These are phyloP conservation scores for Taenaris catops DNA, from an alignment of 2,888 invertebrate species.

Conservation along the genomic window DNA sequence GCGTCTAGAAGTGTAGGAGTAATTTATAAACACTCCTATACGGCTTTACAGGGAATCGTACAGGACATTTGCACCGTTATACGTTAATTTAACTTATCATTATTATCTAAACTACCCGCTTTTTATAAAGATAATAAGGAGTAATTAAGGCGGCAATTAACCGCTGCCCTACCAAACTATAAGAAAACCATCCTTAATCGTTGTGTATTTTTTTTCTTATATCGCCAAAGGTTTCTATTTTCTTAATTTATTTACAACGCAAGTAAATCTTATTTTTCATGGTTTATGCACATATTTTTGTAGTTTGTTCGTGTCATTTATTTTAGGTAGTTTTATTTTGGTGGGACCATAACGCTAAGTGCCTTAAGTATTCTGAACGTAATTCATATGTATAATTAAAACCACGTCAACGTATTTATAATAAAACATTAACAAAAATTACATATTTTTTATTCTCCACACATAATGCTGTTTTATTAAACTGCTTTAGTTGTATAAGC, in stretches of 20 bases:
- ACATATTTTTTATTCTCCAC: too few species aligned
- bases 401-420: constrained; percentile 45
- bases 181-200: background rate
- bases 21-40: too few species aligned
- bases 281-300: constrained; percentile 23
- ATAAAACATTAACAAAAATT: constrained; percentile 27
- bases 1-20: too few species aligned
- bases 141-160: too few species aligned
- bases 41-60: too few species aligned
- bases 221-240: constrained; percentile 9
- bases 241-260: constrained; percentile 12
- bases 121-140: too few species aligned
- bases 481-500: too few species aligned
- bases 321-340: constrained; percentile 44
- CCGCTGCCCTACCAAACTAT: too few species aligned
- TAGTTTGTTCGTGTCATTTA: constrained; percentile 33
- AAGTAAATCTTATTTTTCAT: constrained; percentile 23
- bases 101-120: too few species aligned
- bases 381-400: constrained; percentile 48
- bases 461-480: too few species aligned
- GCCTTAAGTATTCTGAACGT: constrained; percentile 53
- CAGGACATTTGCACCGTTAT: too few species aligned
- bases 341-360: constrained; percentile 73
- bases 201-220: background rate
- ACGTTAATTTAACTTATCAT: too few species aligned